Base-by-base conservation (phyloP, 64 coral and sea anemone genomes). In the Anthopleura sola region DNA sequence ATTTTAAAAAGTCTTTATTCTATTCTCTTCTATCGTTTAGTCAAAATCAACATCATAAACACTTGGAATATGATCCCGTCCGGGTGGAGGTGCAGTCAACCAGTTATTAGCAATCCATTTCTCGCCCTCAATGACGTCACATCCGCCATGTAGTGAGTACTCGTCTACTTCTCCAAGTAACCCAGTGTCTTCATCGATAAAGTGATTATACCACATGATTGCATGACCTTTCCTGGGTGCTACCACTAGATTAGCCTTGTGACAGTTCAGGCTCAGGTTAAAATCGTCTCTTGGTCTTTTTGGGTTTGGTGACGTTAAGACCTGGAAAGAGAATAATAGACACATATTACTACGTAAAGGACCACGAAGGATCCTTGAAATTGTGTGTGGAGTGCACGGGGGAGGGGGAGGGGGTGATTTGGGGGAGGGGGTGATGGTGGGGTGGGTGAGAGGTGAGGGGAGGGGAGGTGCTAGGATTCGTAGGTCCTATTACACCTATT, bases 61-160 rank as follows among this genome's bases (percentile, higher is more conserved):
- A 40, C 94, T 96, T 69, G 81, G 90, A 15, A 92, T 82, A 48
- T 96, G 87, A 26, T 33, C 91, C 32, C 84, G 80, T 26, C 87
- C 46, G 48, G 84, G 86, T 7, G 80, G 83, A 18, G 94, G 94
- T 32, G 94, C 94, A n/a, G 83, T 89, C 11, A 96, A 86, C 94
- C 94, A 96, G 13, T 96, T 96, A 68, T 96, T 96, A 23, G 94
- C 94, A 4, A 96, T 86, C 94, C 94, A 96, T 83, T 96, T 96
- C n/a, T 75, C 78, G 21, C 94, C 94, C 80, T 68, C 88, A 19
- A 82, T 89, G 55, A 96, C 88, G 57, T 89, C 84, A 87, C 94
- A 96, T 24, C 94, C 94, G 1, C 94, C 94, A 37, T 96, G 94
- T 5, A 89, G 31, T 14, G 94, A 89, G 55, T 54, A 87, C 9